These are phyloP conservation scores for Apamea crenata DNA, from an alignment of 2,888 invertebrate genomes.

Conservation along the genomic window DNA sequence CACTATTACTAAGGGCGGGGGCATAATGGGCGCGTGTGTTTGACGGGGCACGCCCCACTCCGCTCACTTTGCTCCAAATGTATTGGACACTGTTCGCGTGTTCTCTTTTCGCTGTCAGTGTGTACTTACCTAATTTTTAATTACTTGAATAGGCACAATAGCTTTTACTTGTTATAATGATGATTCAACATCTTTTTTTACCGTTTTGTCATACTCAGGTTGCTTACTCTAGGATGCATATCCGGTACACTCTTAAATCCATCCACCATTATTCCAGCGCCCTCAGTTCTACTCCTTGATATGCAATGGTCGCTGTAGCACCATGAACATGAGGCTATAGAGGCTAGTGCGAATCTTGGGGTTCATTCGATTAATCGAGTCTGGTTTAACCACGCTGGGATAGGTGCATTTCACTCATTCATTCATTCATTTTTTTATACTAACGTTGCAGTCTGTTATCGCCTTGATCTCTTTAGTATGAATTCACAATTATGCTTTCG, in stretches of 20 bases:
- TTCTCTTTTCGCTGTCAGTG: constrained; percentile 73
- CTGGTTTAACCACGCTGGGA: too few relatives aligned
- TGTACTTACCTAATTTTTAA: constrained; percentile 61
- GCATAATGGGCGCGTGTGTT: constrained; percentile 84
- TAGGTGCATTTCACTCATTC: too few relatives aligned
- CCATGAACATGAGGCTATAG: too few relatives aligned
- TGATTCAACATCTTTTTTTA: not conserved
- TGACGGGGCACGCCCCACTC: constrained; percentile 83
- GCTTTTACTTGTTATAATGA: not conserved
- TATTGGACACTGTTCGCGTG: constrained; percentile 80
- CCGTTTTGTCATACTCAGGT: not conserved
- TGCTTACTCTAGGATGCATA: too few relatives aligned
- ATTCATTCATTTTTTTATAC: not conserved
- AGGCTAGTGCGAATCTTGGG: too few relatives aligned
- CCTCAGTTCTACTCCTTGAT: too few relatives aligned
- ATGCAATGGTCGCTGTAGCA: too few relatives aligned
- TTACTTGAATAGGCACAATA: not conserved
- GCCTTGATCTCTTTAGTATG: not conserved
- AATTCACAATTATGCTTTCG: not conserved
- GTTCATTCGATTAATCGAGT: too few relatives aligned
- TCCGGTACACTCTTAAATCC: too few relatives aligned
- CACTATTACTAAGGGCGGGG: constrained; percentile 63
- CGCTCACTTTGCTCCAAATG: constrained; percentile 81
- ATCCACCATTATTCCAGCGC: too few relatives aligned
- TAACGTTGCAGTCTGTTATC: not conserved